phyloP scores from a whole-genome alignment of 1,140 invertebrate species.

The Homarus americanus region DNA sequence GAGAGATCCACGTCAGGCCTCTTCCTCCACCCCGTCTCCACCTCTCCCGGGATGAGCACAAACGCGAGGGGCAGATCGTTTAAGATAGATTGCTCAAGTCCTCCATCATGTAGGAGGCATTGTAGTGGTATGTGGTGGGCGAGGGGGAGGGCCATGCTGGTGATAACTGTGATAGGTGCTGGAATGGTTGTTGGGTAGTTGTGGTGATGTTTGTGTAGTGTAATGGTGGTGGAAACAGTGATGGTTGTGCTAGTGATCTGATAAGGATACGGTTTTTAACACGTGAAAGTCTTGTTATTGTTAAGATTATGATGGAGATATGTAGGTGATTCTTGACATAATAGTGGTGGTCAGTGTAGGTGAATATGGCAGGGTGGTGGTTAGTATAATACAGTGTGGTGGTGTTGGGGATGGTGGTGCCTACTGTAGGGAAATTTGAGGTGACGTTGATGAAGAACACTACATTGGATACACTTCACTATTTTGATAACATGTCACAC shows the following conservation, averaged over 20 bases:
- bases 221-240: not conserved
- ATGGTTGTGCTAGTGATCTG: not conserved
- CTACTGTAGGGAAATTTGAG: not conserved
- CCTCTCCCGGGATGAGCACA: not conserved
- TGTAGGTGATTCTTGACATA: not conserved
- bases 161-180: not conserved
- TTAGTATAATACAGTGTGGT: not conserved
- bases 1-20: no score
- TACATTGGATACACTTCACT: no score
- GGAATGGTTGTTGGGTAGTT: not conserved
- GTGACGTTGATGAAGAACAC: not conserved
- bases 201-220: not conserved
- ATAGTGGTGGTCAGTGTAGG: not conserved
- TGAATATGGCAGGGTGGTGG: no score
- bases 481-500: not conserved
- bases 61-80: not conserved
- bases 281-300: not conserved
- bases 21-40: not conserved
- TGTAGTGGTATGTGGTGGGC: not conserved
- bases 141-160: not conserved
- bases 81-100: not conserved
- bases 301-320: no score
- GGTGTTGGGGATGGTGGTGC: no score
- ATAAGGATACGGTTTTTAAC: no score
- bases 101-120: not conserved